Conservation (phyloP, 1,140 invertebrate species). For the Drosophila persimilis region DNA sequence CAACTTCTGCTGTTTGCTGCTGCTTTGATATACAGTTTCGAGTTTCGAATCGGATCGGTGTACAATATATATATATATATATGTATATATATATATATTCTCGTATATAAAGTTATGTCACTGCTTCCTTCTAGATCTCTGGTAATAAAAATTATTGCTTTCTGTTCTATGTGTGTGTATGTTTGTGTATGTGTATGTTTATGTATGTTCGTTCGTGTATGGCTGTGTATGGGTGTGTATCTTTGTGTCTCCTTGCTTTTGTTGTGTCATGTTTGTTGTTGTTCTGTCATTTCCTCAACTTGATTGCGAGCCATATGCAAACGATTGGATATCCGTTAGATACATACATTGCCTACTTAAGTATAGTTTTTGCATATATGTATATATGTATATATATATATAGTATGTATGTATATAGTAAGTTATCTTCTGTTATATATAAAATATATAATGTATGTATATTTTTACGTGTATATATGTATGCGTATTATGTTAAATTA, state of each 20-base stretch:
- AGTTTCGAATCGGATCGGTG: conserved; percentile 23
- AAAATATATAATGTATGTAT: conserved; percentile 64
- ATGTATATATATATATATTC: conserved; percentile 21
- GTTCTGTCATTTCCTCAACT: conserved; percentile 60
- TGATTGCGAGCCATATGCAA: conserved; percentile 75
- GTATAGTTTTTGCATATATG: conserved; percentile 70
- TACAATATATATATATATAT: conserved; percentile 39
- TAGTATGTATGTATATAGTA: conserved; percentile 30
- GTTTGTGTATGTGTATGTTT: conserved; percentile 7
- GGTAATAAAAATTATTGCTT: conserved; percentile 77
- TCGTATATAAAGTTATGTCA: conserved; percentile 65
- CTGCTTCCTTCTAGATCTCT: conserved; percentile 46
- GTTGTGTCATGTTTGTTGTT: conserved; percentile 24
- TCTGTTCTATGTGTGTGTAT: conserved; percentile 55
- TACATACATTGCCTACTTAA: conserved; percentile 77
- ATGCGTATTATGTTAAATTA: conserved; percentile 57
- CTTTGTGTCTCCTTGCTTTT: conserved; percentile 12
- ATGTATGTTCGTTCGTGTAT: conserved; percentile 10
- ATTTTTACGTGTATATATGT: conserved; percentile 55
- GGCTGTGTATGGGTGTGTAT: conserved; percentile 14
- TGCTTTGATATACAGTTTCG: conserved; percentile 47
- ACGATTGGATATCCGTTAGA: conserved; percentile 68
- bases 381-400: conserved; percentile 61
- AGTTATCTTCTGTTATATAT: conserved; percentile 61
- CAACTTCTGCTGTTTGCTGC: conserved; percentile 25